phyloP scores from a whole-genome alignment of 2,888 invertebrate genomes.

The Anaspis maculata region DNA sequence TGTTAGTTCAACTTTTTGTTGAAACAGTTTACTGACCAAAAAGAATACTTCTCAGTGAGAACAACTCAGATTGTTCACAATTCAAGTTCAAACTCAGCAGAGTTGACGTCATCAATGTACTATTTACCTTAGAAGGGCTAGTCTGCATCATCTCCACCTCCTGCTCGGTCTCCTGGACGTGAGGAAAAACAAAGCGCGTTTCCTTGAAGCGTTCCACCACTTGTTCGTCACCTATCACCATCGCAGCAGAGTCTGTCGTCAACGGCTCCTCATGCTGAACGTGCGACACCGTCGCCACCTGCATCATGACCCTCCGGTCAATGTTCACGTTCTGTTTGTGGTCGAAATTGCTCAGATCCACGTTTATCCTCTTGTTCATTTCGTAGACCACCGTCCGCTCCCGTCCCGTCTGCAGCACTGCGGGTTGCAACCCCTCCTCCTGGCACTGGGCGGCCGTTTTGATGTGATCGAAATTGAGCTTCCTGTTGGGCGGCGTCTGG shows the following conservation, averaged over 20 bases:
- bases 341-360: constrained; percentile 3
- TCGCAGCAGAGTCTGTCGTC: too few relatives aligned
- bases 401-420: constrained; percentile 4
- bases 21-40: too few relatives aligned
- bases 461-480: constrained; percentile 5
- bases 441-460: too few relatives aligned
- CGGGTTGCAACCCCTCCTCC: constrained; percentile 7
- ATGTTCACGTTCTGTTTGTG: constrained; percentile 9
- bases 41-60: too few relatives aligned
- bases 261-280: too few relatives aligned
- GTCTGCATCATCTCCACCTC: background rate
- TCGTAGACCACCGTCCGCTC: constrained; percentile 8
- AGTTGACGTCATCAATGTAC: background rate
- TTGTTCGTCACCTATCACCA: too few relatives aligned
- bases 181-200: background rate
- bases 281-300: constrained; percentile 1
- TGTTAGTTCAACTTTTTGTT: too few relatives aligned
- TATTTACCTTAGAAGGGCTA: background rate
- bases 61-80: too few relatives aligned
- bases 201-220: background rate
- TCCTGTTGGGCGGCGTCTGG: constrained; percentile 12
- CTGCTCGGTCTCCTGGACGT: background rate
- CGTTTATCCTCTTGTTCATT: constrained; percentile 7
- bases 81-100: too few relatives aligned
- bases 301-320: constrained; percentile 10